A percentile compares a stretch with the other conserved stretches of the same genome.
phyloP scores from a whole-genome alignment of 2,888 invertebrate species.

The Dendrolimus houi region DNA sequence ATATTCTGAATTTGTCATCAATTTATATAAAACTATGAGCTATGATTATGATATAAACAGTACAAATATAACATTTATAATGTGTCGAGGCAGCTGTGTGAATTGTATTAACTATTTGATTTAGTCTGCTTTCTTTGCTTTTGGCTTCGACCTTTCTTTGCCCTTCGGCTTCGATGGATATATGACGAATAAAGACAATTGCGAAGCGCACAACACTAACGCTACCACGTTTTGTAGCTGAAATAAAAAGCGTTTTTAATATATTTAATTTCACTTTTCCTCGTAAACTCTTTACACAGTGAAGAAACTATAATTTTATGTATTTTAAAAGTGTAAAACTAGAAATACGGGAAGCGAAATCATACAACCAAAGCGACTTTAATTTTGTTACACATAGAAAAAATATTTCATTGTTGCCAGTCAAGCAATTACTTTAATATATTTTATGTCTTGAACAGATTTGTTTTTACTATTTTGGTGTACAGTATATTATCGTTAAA shows the following conservation, averaged over 20 bases:
- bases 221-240: conserved; percentile 85
- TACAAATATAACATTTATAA: neutral
- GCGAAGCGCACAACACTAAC: conserved; percentile 75
- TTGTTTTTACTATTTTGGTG: too few species aligned
- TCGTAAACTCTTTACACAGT: too few species aligned
- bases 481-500: too few species aligned
- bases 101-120: conserved; percentile 3
- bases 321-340: too few species aligned
- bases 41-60: neutral
- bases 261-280: too few species aligned
- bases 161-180: conserved; percentile 76
- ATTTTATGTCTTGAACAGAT: too few species aligned
- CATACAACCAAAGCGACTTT: too few species aligned
- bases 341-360: too few species aligned
- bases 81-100: conserved; percentile 15
- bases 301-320: too few species aligned
- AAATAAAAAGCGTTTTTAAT: conserved; percentile 26
- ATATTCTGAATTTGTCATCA: neutral
- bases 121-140: conserved; percentile 56
- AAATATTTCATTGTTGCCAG: too few species aligned
- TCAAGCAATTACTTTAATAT: too few species aligned
- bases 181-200: conserved; percentile 81
- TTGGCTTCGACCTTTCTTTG: conserved; percentile 46
- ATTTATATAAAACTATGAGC: neutral
- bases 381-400: too few species aligned